Base-by-base conservation (phyloP, 2,797 vertebrate genomes). In the Botia almorhae region DNA sequence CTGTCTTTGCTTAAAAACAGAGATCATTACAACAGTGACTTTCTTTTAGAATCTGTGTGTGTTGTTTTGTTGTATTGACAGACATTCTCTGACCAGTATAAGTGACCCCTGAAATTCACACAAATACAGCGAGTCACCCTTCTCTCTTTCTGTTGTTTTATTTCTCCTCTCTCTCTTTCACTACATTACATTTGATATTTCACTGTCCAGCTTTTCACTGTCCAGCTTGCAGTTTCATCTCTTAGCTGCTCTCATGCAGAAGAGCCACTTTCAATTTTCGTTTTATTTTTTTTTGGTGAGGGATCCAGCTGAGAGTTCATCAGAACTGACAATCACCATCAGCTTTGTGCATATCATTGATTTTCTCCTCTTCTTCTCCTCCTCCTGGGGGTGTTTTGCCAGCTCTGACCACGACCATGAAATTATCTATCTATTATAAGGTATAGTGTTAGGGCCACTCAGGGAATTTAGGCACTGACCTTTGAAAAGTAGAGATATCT, bases 291-390 rank as follows among this genome's bases (percentile, higher is more conserved):
- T 67, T 61, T 80, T 46, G 4, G 81, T 71, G 74, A 75, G 82
- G 74, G 60, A 80, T 73, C 58, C 29, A 36, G 69, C 75, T 81
- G 81, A 77, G 76, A 80, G 74, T 79, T 87, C 69, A 84, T 87
- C 82, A 85, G 82, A 82, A 53, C 68, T 88, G 84, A 85, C 78
- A 82, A 67, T 85, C 81, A 85, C 39, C 21, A 55, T 7, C 36
- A 26, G 55, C 60, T 43, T 63, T 67, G 72, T 61, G 39, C 58
- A 21, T 74, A 64, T 16, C 2, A 14, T 53, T 53, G 0, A 16
- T 29, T 23, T 29, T 10, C 29, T 3, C 14, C 36, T 69, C 51
- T 33, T 61, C 70, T 69, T 16, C 55, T 68, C 16, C 26, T 68
- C 16, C 26, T 48, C 63, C 23, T 69, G 7, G 56, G 36, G 21